These are phyloP conservation scores for Lethenteron reissneri DNA, from an alignment of 2,113 vertebrate species.

Conservation along the genomic window DNA sequence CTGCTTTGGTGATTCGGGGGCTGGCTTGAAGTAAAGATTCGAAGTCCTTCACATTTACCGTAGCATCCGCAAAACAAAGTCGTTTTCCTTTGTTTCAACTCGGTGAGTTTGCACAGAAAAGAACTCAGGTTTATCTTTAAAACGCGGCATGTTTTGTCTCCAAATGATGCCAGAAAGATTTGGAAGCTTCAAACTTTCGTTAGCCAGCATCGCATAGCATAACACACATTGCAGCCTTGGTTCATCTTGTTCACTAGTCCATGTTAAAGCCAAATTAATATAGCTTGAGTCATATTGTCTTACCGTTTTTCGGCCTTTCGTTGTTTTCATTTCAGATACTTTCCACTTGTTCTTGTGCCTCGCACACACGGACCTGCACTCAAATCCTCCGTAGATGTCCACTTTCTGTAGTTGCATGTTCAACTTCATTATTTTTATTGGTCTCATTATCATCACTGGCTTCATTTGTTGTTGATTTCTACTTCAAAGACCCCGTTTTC, in stretches of 20 bases:
- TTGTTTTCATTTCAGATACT: no score
- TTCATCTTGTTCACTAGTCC: constrained; percentile 16
- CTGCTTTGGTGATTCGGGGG: constrained; percentile 17
- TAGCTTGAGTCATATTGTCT: constrained; percentile 16
- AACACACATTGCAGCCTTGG: constrained; percentile 18
- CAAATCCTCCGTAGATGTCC: no score
- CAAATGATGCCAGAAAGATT: constrained; percentile 16
- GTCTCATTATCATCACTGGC: no score
- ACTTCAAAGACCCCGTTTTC: no score
- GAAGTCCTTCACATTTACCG: constrained; percentile 18
- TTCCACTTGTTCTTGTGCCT: no score
- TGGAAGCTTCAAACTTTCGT: constrained; percentile 17
- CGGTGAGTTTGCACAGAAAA: constrained; percentile 19
- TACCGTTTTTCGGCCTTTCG: not conserved
- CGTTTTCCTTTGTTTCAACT: constrained; percentile 16
- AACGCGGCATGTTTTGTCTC: constrained; percentile 19
- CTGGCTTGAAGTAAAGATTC: constrained; percentile 19
- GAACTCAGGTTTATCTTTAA: constrained; percentile 19
- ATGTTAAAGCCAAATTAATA: constrained; percentile 19
- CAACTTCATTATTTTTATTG: no score
- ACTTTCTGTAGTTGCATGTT: no score
- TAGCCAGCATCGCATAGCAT: constrained; percentile 19
- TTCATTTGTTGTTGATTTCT: no score
- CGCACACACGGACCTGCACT: no score
- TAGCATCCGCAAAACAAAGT: constrained; percentile 15